Conservation (phyloP, 2,797 vertebrate genomes). For the Steatocranus sp. region DNA sequence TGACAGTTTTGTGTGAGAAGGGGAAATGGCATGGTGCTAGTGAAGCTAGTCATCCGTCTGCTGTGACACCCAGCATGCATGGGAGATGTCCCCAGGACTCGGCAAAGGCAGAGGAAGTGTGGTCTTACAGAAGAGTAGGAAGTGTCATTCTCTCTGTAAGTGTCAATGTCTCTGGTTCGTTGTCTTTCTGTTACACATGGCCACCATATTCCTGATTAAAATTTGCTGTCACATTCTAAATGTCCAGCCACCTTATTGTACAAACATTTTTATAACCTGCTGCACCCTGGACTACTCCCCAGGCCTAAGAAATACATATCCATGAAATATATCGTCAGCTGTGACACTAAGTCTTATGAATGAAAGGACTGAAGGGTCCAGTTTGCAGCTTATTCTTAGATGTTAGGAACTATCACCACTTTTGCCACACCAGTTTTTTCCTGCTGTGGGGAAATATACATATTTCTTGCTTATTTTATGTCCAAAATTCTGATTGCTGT, state of each 20-base stretch:
- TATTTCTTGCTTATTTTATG: neutral
- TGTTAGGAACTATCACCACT: neutral
- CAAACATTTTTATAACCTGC: neutral
- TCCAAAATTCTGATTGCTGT: neutral
- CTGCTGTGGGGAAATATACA: neutral
- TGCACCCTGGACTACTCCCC: neutral
- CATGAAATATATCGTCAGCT: neutral
- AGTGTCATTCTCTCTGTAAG: constrained; percentile 57
- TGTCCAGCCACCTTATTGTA: neutral
- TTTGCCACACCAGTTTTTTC: neutral
- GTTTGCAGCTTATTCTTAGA: neutral
- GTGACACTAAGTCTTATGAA: neutral
- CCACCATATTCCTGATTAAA: neutral
- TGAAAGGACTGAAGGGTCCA: neutral
- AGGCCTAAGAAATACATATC: neutral
- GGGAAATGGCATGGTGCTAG: constrained; percentile 54
- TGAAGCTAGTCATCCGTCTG: constrained; percentile 68
- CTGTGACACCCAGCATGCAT: constrained; percentile 61
- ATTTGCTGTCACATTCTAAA: neutral
- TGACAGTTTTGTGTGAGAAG: constrained; percentile 61
- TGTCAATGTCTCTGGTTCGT: constrained; percentile 38
- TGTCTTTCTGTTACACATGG: constrained; percentile 15
- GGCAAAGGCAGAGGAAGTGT: constrained; percentile 42
- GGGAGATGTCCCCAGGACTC: constrained; percentile 63
- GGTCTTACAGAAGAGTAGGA: constrained; percentile 54